phyloP scores from a whole-genome alignment of 23 tunicate species.

The Phallusia fumigata region DNA sequence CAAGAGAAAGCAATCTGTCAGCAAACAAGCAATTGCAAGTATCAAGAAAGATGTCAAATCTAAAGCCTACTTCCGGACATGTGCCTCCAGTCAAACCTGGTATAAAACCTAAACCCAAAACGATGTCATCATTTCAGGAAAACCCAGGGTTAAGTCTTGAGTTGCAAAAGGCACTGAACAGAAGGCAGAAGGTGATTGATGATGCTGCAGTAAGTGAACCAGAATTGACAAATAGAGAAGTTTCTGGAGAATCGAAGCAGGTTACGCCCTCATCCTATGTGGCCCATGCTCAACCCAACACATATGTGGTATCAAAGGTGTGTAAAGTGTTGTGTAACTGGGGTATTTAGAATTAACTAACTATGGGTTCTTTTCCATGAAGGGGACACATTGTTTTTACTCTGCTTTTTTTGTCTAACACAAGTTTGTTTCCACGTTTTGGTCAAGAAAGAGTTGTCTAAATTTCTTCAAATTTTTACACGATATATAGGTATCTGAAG shows the following conservation, averaged over 20 bases:
- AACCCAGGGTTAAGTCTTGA: conserved; percentile 36
- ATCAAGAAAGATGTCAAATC: not conserved
- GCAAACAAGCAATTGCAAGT: not conserved
- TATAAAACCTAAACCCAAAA: conserved; percentile 1
- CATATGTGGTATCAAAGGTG: conserved; percentile 4
- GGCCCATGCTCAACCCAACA: not conserved
- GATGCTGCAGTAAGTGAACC: conserved; percentile 20
- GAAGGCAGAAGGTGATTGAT: conserved; percentile 43
- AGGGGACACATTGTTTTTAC: too few relatives aligned
- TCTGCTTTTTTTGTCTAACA: too few relatives aligned
- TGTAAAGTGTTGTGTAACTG: not conserved
- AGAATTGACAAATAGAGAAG: too few relatives aligned
- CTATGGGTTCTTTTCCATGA: too few relatives aligned
- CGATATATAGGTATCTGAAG: too few relatives aligned
- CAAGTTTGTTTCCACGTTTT: too few relatives aligned
- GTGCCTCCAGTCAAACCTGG: conserved; percentile 14
- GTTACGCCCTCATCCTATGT: not conserved
- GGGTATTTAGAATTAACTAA: too few relatives aligned
- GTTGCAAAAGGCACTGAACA: conserved; percentile 48
- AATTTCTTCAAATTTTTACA: too few relatives aligned
- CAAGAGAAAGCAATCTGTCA: not conserved
- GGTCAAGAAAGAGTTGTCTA: too few relatives aligned
- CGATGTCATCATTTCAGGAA: conserved; percentile 26
- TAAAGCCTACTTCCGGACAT: not conserved
- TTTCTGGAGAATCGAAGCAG: not conserved